Evolutionary conservation across 2,888 invertebrate species (phyloP).

Genomic region (Parthenolecanium corni): DNA sequence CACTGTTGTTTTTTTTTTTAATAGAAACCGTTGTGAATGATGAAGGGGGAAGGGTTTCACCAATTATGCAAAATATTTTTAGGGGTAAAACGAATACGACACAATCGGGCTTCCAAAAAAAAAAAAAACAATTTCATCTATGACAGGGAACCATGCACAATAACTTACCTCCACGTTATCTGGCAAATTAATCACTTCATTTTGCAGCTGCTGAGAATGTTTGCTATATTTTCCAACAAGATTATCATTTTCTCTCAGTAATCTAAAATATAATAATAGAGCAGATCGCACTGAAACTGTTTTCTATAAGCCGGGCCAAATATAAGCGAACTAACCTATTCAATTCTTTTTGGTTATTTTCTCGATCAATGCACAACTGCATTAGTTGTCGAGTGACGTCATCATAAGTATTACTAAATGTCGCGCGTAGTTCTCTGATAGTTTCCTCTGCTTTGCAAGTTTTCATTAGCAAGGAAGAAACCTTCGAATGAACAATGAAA

Average conservation of each 20-base stretch:
- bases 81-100: too few relatives aligned
- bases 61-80: too few relatives aligned
- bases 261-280: slow-evolving; percentile 39
- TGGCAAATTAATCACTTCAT: slow-evolving; percentile 86
- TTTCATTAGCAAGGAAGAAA: slow-evolving; percentile 38
- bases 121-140: too few relatives aligned
- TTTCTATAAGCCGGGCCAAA: too few relatives aligned
- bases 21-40: too few relatives aligned
- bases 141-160: too few relatives aligned
- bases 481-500: too few relatives aligned
- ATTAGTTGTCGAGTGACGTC: slow-evolving; percentile 49
- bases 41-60: too few relatives aligned
- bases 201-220: slow-evolving; percentile 75
- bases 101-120: too few relatives aligned
- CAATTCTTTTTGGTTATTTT: slow-evolving; percentile 56
- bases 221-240: slow-evolving; percentile 79
- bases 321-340: slow-evolving; percentile 40
- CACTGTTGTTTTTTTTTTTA: too few relatives aligned
- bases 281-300: not conserved
- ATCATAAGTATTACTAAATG: slow-evolving; percentile 47
- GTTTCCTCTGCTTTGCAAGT: slow-evolving; percentile 46
- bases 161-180: slow-evolving; percentile 62
- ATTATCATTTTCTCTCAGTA: slow-evolving; percentile 81
- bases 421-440: slow-evolving; percentile 50
- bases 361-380: slow-evolving; percentile 51